Base-by-base conservation (phyloP, 2,888 invertebrate genomes). In the Lydus trimaculatus region DNA sequence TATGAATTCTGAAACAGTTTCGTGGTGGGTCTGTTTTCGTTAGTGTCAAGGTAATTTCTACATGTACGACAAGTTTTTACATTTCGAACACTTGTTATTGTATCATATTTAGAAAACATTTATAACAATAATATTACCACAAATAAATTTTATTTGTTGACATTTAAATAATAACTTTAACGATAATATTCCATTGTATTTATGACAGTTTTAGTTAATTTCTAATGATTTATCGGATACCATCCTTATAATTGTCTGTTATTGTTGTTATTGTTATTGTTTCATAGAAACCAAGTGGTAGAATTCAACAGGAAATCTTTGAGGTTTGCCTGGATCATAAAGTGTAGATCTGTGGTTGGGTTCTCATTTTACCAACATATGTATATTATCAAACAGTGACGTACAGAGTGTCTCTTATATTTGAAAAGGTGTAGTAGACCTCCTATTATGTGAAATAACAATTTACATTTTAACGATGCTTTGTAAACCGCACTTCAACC, bases 1-100 rank as follows among this genome's bases (percentile, higher is more conserved):
- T 74, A 75, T 71, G 72, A 73, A 76, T 73, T 73, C 73, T 69
- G 72, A 67, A 71, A 39, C 64, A n/a, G 31, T 61, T 64, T 58
- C 39, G 39, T 58, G 61, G 64, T 52, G 56, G 33, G 31, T n/a
- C 52, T 48, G 43, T 48, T 48, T 20, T 7, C 11, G 48, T 20
- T 48, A 9, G 48, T 48, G 48, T 48, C 48, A 20, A 20, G 48
- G 20, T 48, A 20, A 48, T 48, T 48, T 20, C 9, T 9, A 8
- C 2, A 48, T 48, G 48, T 23, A 48, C 20, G 48, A 48, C 48
- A 48, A 48, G 2, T 20, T 48, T 48, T 48, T 48, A 48, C 48
- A 48, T 48, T 48, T 20, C 20, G 20, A 48, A 48, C 48, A 48
- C 20, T 20, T 48, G n/a, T n/a, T n/a, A n/a, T n/a, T n/a, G 48